Evolutionary conservation across 1,140 invertebrate genomes (phyloP).

Genomic region (Parasteatoda tepidariorum): DNA sequence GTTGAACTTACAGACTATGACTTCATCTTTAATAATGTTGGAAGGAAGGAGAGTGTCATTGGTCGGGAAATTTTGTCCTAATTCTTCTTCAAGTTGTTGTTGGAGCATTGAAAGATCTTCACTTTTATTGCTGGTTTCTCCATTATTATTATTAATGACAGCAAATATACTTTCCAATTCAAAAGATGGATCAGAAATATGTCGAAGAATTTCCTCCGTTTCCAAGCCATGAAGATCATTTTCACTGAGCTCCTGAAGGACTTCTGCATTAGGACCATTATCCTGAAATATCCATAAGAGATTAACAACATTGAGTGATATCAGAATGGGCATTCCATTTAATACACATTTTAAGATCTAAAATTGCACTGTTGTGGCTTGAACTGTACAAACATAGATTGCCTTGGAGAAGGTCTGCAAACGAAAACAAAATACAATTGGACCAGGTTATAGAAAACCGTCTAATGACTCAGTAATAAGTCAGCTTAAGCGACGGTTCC

Average conservation of each 20-base stretch:
- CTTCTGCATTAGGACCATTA: conserved; percentile 62
- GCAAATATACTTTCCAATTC: conserved; percentile 71
- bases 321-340: too few species aligned
- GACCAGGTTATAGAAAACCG: too few species aligned
- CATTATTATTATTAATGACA: conserved; percentile 56
- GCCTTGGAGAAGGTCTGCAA: too few species aligned
- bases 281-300: conserved; percentile 12
- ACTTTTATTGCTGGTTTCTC: not conserved
- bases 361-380: too few species aligned
- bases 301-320: too few species aligned
- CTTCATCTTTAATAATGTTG: conserved; percentile 16
- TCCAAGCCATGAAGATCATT: conserved; percentile 72
- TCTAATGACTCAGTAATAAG: too few species aligned
- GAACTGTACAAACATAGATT: too few species aligned
- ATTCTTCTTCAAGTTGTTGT: conserved; percentile 40
- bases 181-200: conserved; percentile 77
- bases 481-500: too few species aligned
- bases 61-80: not conserved
- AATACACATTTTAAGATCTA: too few species aligned
- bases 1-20: not conserved
- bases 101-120: conserved; percentile 16
- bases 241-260: conserved; percentile 74
- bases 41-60: not conserved
- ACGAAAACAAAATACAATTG: too few species aligned
- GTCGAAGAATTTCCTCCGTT: conserved; percentile 79